Conservation (phyloP, 2,113 vertebrate species). For the Zosterops pallidus region DNA sequence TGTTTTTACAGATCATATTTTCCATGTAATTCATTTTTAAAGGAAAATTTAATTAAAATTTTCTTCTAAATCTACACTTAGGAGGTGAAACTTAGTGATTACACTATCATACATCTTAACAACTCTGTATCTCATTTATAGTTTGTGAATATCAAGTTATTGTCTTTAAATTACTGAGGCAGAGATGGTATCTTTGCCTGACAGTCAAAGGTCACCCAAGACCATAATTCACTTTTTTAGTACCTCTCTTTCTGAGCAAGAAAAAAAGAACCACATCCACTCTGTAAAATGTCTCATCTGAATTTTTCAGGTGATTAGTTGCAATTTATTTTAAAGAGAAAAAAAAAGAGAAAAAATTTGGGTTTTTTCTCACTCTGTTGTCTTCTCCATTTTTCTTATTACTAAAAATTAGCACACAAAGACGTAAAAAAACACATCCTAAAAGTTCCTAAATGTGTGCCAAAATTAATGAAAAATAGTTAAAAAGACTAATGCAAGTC, state of each 20-base stretch:
- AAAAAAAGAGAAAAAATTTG: rapidly evolving
- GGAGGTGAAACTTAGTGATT: neutral
- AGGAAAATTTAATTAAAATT: neutral
- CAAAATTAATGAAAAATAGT: neutral
- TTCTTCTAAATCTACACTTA: neutral
- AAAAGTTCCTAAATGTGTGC: neutral
- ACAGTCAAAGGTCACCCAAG: neutral
- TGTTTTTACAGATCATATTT: neutral
- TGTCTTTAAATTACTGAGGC: neutral
- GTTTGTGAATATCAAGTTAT: neutral
- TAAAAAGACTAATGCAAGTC: neutral
- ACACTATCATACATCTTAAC: neutral
- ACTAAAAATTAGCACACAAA: neutral
- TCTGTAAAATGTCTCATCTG: neutral
- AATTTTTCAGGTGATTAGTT: neutral
- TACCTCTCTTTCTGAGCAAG: neutral
- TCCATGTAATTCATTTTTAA: neutral
- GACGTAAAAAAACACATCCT: neutral
- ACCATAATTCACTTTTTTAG: neutral
- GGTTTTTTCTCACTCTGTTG: rapidly evolving
- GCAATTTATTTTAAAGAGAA: neutral
- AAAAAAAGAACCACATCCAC: neutral
- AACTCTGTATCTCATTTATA: neutral
- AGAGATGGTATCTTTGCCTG: neutral
- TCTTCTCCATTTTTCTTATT: neutral